Evolutionary conservation across 2,113 vertebrate genomes (phyloP).

Genomic region (Bothrops jararaca): DNA sequence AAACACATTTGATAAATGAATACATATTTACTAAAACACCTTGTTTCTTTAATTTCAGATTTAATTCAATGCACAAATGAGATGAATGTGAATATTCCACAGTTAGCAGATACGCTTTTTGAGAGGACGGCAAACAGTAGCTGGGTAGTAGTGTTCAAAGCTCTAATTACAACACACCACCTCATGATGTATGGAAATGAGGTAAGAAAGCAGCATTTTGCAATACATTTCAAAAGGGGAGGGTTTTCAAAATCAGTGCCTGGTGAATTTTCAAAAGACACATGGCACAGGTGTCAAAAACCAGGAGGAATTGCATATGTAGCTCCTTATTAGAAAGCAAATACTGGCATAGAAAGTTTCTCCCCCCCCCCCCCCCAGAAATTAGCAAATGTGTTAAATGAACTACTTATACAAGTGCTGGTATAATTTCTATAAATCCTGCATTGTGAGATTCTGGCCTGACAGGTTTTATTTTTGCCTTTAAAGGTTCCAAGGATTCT

Average conservation of each 20-base stretch:
- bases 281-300: neutral
- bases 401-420: neutral
- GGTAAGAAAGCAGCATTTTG: conserved; percentile 71
- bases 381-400: neutral
- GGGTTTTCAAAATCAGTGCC: neutral
- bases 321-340: neutral
- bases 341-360: neutral
- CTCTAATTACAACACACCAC: conserved; percentile 93
- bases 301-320: neutral
- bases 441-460: neutral
- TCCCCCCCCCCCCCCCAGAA: neutral
- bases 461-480: neutral
- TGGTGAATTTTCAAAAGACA: neutral
- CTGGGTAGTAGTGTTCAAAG: conserved; percentile 98
- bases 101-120: conserved; percentile 86
- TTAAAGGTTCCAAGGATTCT: neutral
- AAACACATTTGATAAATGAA: neutral
- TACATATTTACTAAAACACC: conserved; percentile 23
- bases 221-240: too few species aligned
- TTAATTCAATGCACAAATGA: conserved; percentile 92
- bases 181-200: conserved; percentile 97
- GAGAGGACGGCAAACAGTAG: conserved; percentile 88
- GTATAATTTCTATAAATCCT: neutral
- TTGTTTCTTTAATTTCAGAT: conserved; percentile 72
- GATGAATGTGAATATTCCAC: conserved; percentile 91